Evolutionary conservation across 2,113 vertebrate species (phyloP), one percentile per base, ranked within the genome.

Genomic region (Peromyscus californicus): DNA sequence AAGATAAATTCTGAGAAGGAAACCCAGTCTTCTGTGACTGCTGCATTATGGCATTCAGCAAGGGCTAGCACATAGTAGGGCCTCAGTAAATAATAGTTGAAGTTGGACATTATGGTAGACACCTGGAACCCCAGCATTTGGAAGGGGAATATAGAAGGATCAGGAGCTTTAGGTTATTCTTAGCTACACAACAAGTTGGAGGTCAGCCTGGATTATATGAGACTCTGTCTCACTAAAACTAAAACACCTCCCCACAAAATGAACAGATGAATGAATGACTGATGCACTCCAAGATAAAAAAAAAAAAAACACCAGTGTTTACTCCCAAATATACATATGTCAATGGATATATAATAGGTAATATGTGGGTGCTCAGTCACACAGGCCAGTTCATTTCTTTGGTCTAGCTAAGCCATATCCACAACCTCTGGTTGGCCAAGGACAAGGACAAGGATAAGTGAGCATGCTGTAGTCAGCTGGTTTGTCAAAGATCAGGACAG

Each of bases 401-500:
- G 8, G 24, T 78, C 45, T 61, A 74, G 48, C 84, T 83, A 86
- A 89, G 96, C 82, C 83, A 65, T 84, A 96, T 54, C 79, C 63
- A 80, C 5, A 70, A 22, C 70, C 54, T 83, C 76, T 31, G 70
- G 42, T 90, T 96, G 72, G 45, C 76, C 0, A 31, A 90, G 31
- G 29, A 90, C 6, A 51, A 54, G 48, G 85, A 89, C n/a, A 13
- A 67, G 39, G 48, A 78, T 54, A 61, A 51, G 54, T 59, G 84
- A 89, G 42, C n/a, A 26, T 10, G 54, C 36, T 39, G 54, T 63
- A 90, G 65, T 94, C 93, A 59, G 13, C 75, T 96, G 54, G 61
- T 93, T 96, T 91, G 92, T 96, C 85, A 91, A 95, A 95, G 48
- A 89, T 31, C n/a, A 93, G n/a, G 33, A 70, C 90, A 31, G 95